Percentiles rank a stretch among this genome's conserved stretches.
Conservation (phyloP, 1,140 invertebrate species). For the Branchinecta lindahli region DNA sequence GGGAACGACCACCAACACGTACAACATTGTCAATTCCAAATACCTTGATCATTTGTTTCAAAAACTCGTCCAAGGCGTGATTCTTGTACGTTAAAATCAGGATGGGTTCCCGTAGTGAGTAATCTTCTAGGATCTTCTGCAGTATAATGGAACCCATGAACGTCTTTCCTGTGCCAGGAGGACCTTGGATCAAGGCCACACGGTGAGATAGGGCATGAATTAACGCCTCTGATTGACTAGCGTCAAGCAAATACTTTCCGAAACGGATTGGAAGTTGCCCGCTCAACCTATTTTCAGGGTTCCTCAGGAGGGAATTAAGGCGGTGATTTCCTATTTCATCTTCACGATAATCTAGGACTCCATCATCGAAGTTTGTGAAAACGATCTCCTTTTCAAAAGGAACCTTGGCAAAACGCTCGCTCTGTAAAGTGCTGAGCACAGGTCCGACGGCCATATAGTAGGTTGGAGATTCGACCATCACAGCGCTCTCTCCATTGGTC, state of each 20-base stretch:
- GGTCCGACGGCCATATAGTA: conserved; percentile 15
- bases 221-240: conserved; percentile 12
- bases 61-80: conserved; percentile 45
- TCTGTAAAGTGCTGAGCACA: conserved; percentile 12
- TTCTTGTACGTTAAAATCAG: conserved; percentile 43
- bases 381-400: conserved; percentile 16
- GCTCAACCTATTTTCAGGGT: not conserved
- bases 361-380: not conserved
- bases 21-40: conserved; percentile 27
- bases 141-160: conserved; percentile 32
- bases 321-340: not conserved
- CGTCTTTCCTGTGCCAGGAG: conserved; percentile 41
- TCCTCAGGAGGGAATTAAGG: too few relatives aligned
- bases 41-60: conserved; percentile 33
- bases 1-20: conserved; percentile 33
- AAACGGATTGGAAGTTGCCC: not conserved
- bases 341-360: not conserved
- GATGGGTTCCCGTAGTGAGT: conserved; percentile 31
- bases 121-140: conserved; percentile 23
- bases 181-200: conserved; percentile 38
- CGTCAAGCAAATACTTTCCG: conserved; percentile 1
- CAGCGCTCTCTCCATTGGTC: conserved; percentile 10
- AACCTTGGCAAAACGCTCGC: conserved; percentile 2
- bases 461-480: conserved; percentile 14
- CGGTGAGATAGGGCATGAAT: conserved; percentile 11